These are phyloP conservation scores for Fragum whitleyi DNA, from an alignment of 2,888 invertebrate genomes.

Conservation along the genomic window DNA sequence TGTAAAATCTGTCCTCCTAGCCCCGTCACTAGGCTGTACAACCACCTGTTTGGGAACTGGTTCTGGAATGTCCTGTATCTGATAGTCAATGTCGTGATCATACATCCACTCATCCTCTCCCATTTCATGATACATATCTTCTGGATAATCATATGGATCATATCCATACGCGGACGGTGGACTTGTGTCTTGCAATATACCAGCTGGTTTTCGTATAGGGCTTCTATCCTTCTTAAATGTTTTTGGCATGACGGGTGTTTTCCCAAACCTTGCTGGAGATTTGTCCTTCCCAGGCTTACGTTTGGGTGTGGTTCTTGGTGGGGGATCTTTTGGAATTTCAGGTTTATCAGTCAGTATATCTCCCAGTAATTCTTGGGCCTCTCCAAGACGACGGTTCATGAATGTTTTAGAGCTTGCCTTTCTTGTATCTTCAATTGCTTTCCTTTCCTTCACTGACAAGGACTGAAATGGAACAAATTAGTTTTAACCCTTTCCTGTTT, in stretches of 20 bases:
- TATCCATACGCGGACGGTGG: conserved; percentile 28
- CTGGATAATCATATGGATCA: conserved; percentile 19
- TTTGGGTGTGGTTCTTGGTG: conserved; percentile 40
- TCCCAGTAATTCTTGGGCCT: conserved; percentile 78
- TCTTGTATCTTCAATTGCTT: conserved; percentile 39
- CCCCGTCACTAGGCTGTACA: conserved; percentile 19
- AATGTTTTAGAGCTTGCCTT: conserved; percentile 60
- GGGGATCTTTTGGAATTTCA: conserved; percentile 67
- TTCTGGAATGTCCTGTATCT: not conserved
- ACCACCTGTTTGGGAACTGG: conserved; percentile 24
- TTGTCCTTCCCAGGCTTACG: conserved; percentile 42
- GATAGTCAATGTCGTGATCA: not conserved
- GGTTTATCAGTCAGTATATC: conserved; percentile 77
- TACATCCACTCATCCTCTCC: conserved; percentile 28
- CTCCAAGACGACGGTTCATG: conserved; percentile 72
- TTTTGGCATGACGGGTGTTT: conserved; percentile 19
- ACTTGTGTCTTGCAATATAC: conserved; percentile 56
- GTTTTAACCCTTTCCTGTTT: too few relatives aligned
- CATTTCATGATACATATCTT: conserved; percentile 38
- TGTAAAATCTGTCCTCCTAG: conserved; percentile 10
- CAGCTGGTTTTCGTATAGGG: conserved; percentile 20
- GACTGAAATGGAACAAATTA: conserved; percentile 43
- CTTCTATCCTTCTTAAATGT: conserved; percentile 25
- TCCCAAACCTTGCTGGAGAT: conserved; percentile 43
- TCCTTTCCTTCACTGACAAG: conserved; percentile 42